Base-by-base conservation (phyloP, 2,113 vertebrate species). In the Cololabis saira region DNA sequence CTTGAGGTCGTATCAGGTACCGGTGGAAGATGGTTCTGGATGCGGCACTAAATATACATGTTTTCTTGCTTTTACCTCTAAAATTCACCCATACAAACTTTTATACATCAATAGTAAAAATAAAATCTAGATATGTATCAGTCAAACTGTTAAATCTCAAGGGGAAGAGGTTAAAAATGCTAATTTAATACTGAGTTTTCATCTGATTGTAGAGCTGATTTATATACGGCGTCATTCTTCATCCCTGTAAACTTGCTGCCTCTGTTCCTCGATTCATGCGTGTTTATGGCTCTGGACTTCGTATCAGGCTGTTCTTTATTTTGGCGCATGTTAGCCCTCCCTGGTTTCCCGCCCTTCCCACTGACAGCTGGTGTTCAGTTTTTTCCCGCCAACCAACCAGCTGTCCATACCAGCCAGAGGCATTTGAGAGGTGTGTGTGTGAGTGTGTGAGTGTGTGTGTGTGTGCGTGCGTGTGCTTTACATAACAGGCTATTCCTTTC, bases 351-450 rank as follows among this genome's bases (percentile, higher is more conserved):
- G 41, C 41, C 51, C 42, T 44, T 62, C 60, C 41, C 61, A 43
- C 54, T 72, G 76, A 85, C 84, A 83, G 86, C 83, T 83, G 84
- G 71, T 60, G 62, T 72, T 66, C 57, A 60, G 67, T 41, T 80
- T 84, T 89, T 86, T 87, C 81, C 78, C 84, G 77, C 83, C 81
- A 85, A 82, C 67, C 5, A 19, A 78, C 64, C 88, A 89, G 86
- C 86, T 89, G 88, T 81, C 83, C 54, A 64, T 47, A 48, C 57
- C 40, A 76, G 67, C 66, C 54, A 48, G 75, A 79, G 78, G 80
- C 70, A 83, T 83, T 84, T 81, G 60, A 68, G 50, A 66, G 37
- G 67, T 68, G 63, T 58, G 64, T 30, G 70, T 55, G 51, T 33
- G 43, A 21, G 61, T 67, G 60, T 64, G 55, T 71, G 74, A 60